A percentile compares a stretch with the other conserved stretches of the same genome.
Evolutionary conservation across 2,113 vertebrate genomes (phyloP).

Genomic region (Peromyscus leucopus): DNA sequence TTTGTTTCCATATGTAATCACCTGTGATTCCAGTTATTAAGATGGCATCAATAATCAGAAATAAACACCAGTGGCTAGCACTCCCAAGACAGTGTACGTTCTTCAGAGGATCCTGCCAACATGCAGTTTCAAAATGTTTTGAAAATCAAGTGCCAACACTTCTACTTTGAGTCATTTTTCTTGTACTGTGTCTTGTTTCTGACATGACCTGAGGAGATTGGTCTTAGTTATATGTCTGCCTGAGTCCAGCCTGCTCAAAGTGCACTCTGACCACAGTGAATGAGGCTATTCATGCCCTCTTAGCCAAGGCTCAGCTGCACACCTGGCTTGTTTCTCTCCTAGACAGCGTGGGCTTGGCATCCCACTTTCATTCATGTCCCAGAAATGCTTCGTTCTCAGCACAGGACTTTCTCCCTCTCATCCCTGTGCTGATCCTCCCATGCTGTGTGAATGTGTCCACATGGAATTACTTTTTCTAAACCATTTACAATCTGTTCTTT

Average conservation of each 20-base stretch:
- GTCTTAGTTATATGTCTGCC: too few species aligned
- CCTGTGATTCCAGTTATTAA: neutral
- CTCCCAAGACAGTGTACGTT: neutral
- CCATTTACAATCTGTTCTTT: neutral
- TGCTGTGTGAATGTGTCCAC: accelerated
- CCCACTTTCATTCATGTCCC: neutral
- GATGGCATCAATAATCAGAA: neutral
- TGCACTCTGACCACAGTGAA: accelerated
- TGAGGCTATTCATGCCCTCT: neutral
- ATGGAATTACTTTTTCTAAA: neutral
- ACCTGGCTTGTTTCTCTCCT: neutral
- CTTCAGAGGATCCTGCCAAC: neutral
- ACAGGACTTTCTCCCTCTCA: accelerated
- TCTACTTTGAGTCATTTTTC: neutral
- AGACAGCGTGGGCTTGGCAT: neutral
- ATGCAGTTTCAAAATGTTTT: neutral
- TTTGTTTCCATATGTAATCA: neutral
- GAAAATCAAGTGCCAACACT: neutral
- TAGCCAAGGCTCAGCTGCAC: neutral
- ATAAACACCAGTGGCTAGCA: neutral
- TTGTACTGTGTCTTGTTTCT: neutral
- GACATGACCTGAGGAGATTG: neutral
- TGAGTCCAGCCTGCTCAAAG: neutral
- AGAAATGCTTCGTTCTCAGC: neutral
- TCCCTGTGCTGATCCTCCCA: accelerated